phyloP scores from a whole-genome alignment of 2,797 vertebrate genomes.

The Mycteria americana region DNA sequence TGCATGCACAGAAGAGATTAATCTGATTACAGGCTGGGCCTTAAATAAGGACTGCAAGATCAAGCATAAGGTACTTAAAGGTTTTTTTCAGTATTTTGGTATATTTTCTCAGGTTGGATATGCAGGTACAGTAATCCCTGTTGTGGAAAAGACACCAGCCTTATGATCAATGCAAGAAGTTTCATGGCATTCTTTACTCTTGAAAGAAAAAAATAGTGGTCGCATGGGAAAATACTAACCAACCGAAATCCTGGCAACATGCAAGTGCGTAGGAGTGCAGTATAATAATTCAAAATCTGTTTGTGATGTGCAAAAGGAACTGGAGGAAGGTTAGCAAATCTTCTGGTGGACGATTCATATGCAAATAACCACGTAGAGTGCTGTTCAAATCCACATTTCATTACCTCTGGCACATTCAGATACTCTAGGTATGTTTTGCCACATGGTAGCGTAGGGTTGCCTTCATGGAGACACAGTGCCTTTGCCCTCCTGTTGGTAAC shows the following conservation, averaged over 20 bases:
- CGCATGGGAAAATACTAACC: neutral
- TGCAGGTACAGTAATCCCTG: neutral
- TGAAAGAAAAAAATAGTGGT: neutral
- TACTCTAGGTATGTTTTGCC: fast-evolving
- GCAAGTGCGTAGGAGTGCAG: neutral
- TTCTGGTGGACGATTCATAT: neutral
- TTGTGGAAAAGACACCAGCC: neutral
- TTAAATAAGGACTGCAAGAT: neutral
- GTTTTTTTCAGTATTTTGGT: neutral
- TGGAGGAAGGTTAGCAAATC: neutral
- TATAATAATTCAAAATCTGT: neutral
- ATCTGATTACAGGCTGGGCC: neutral
- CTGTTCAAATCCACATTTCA: fast-evolving
- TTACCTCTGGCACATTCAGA: neutral
- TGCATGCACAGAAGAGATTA: neutral
- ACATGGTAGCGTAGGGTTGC: fast-evolving
- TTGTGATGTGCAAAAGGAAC: neutral
- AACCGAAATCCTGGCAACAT: fast-evolving
- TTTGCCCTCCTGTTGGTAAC: neutral
- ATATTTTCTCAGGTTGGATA: neutral
- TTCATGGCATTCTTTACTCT: neutral
- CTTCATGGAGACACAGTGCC: neutral
- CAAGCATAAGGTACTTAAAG: neutral
- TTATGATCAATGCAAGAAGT: neutral
- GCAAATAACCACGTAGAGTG: fast-evolving